Evolutionary conservation across 2,113 vertebrate genomes (phyloP).

Genomic region (Scytalopus superciliaris): DNA sequence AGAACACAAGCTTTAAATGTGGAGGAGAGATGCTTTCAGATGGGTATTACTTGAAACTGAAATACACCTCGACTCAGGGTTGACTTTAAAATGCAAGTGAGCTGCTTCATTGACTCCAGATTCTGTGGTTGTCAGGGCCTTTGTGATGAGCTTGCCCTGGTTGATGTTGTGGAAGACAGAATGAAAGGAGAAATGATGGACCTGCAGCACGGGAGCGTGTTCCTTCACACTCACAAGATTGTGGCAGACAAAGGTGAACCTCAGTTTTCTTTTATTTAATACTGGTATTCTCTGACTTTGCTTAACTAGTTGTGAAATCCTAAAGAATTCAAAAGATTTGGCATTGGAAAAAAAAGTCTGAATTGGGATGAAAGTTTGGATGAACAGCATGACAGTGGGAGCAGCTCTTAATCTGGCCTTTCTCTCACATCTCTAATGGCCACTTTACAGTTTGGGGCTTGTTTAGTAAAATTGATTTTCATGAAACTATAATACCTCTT

Average conservation of each 20-base stretch:
- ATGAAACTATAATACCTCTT: background rate
- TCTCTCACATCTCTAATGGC: background rate
- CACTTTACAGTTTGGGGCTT: background rate
- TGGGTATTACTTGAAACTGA: background rate
- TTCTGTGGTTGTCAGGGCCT: slow-evolving; percentile 75
- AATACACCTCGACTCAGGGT: background rate
- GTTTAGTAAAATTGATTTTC: background rate
- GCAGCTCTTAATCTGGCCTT: background rate
- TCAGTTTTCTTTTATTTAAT: background rate
- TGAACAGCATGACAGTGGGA: rapidly evolving
- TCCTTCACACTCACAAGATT: slow-evolving; percentile 93
- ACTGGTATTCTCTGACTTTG: background rate
- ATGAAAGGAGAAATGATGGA: slow-evolving; percentile 98
- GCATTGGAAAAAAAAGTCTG: background rate
- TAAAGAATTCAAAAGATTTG: background rate
- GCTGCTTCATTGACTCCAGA: background rate
- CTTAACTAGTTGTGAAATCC: background rate
- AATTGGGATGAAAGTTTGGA: background rate
- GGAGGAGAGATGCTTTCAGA: background rate
- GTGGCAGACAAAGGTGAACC: slow-evolving; percentile 88
- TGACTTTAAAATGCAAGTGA: background rate
- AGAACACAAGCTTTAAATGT: background rate
- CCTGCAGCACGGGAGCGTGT: slow-evolving; percentile 92
- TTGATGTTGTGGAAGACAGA: slow-evolving; percentile 95
- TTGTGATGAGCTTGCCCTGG: slow-evolving; percentile 91